Conservation (phyloP, 2,888 invertebrate genomes). For the Galeopsomyia nigrocyanea region DNA sequence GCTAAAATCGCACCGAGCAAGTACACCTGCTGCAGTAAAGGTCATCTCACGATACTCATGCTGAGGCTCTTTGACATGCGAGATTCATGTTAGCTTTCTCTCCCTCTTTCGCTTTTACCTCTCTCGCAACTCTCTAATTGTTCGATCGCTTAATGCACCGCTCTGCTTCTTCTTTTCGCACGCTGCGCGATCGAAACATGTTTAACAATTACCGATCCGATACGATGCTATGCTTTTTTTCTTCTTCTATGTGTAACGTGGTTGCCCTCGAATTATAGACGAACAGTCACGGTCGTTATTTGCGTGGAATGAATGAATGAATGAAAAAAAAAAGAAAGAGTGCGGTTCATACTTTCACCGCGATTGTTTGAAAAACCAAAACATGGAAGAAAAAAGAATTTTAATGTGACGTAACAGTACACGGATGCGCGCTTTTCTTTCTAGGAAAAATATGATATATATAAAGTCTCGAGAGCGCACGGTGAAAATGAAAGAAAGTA, state of each 20-base stretch:
- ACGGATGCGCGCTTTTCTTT: constrained; percentile 6
- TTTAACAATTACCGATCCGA: no score
- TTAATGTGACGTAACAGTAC: constrained; percentile 30
- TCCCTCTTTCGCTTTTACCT: constrained; percentile 20
- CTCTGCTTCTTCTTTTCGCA: not conserved
- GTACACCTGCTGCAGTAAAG: constrained; percentile 28
- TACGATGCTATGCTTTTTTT: no score
- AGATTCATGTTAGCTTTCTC: constrained; percentile 40
- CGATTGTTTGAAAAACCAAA: not conserved
- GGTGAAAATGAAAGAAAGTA: constrained; percentile 36
- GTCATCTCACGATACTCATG: constrained; percentile 8
- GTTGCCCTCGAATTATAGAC: no score
- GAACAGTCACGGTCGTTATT: constrained; percentile 5
- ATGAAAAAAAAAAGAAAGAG: constrained; percentile 4
- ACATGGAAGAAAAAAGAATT: constrained; percentile 2
- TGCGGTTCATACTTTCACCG: constrained; percentile 32
- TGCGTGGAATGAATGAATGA: not conserved
- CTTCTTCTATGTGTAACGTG: no score
- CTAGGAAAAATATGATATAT: not conserved
- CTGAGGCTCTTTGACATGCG: constrained; percentile 14
- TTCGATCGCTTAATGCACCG: constrained; percentile 20
- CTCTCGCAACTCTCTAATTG: constrained; percentile 34
- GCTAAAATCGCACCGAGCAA: no score
- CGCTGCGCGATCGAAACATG: not conserved
- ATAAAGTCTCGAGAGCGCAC: not conserved